A percentile compares a stretch with the other conserved stretches of the same genome.
These are phyloP conservation scores for Eulacestoma nigropectus DNA, from an alignment of 2,113 vertebrate genomes.

Conservation along the genomic window DNA sequence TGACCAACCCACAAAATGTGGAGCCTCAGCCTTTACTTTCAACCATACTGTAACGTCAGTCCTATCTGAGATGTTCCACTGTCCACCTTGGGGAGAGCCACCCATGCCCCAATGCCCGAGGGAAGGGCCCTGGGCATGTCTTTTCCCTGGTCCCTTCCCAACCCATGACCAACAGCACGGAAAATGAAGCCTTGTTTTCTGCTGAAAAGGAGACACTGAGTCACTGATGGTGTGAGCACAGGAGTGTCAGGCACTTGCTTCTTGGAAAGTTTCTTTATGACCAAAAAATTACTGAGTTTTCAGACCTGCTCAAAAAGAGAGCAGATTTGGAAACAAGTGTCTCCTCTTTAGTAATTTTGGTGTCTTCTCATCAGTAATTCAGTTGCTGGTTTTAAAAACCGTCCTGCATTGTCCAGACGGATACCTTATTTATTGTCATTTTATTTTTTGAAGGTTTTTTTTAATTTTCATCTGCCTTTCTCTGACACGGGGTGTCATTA, in stretches of 20 bases:
- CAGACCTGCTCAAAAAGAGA: not conserved
- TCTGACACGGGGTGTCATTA: slow-evolving; percentile 52
- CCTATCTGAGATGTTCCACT: not conserved
- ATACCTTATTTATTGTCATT: not conserved
- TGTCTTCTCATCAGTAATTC: not conserved
- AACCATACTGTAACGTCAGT: rapidly evolving
- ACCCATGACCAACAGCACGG: rapidly evolving
- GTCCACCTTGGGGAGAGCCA: rapidly evolving
- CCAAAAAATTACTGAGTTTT: not conserved
- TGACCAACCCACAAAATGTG: rapidly evolving
- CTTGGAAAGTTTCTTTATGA: not conserved
- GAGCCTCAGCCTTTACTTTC: not conserved
- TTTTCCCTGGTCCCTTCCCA: not conserved
- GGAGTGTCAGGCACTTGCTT: rapidly evolving
- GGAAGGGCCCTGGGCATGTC: not conserved
- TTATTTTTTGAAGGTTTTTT: not conserved
- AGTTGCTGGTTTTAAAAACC: not conserved
- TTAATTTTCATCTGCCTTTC: not conserved
- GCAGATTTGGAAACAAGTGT: not conserved
- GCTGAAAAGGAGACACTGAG: not conserved
- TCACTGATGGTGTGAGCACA: rapidly evolving
- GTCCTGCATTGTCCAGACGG: not conserved
- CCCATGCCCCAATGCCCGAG: not conserved
- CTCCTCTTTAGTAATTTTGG: too few relatives aligned
- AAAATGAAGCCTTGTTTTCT: rapidly evolving